Conservation (phyloP, 2,113 vertebrate genomes). For the Entosphenus tridentatus region DNA sequence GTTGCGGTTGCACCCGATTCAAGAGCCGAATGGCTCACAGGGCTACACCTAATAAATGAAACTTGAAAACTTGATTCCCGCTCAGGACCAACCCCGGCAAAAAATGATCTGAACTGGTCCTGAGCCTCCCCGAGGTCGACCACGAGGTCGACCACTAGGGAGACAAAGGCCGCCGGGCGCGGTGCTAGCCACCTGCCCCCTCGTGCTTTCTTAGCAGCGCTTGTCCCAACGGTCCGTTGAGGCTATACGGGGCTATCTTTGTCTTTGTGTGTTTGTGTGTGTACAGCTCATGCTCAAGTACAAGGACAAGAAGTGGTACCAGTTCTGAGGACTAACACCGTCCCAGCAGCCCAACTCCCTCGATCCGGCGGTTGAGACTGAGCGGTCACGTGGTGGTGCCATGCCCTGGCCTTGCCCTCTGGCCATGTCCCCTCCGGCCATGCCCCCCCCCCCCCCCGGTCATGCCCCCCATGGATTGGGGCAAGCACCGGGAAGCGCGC, state of each 20-base stretch:
- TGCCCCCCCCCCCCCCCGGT: not conserved
- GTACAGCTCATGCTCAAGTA: conserved; percentile 94
- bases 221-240: not conserved
- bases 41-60: too few species aligned
- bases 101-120: too few species aligned
- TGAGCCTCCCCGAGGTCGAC: too few species aligned
- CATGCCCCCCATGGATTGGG: not conserved
- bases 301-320: conserved; percentile 99
- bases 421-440: not conserved
- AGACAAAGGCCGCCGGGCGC: not conserved
- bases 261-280: conserved; percentile 13
- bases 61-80: too few species aligned
- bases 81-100: too few species aligned
- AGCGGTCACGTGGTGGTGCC: not conserved
- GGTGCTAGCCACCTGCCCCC: not conserved
- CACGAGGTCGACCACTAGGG: not conserved
- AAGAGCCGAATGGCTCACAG: too few species aligned
- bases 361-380: not conserved
- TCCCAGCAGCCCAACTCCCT: not conserved
- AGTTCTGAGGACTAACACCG: conserved; percentile 46
- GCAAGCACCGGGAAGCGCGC: not conserved
- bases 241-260: not conserved
- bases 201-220: not conserved
- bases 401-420: not conserved
- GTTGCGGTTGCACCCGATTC: too few species aligned